Evolutionary conservation across 2,113 vertebrate genomes (phyloP), one percentile per base, ranked within the genome.

Genomic region (Donacobius atricapilla): DNA sequence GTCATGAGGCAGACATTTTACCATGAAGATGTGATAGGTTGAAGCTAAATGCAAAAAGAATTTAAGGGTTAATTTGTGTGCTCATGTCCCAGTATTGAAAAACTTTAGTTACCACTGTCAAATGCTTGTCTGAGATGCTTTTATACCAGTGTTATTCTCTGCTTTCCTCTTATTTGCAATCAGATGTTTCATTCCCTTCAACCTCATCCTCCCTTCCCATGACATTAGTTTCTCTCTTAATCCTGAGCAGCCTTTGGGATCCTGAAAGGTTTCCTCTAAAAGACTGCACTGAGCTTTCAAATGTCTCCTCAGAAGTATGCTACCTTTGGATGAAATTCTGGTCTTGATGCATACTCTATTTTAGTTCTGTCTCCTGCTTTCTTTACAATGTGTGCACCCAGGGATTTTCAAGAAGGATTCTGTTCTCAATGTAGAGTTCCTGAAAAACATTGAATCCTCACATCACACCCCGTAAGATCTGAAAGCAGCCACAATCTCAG

Each of bases 281-380:
- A 83, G 27, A 66, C 28, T 91, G 66, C 24, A 69, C 42, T 47
- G 75, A 86, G 75, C 71, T 91, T 89, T 96, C 91, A 95, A 76
- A 95, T 51, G 27, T 80, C 70, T 91, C 54, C 66, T 80, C n/a
- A 47, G 54, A 85, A 91, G 54, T 7, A 0, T 51, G 27, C 30
- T 93, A 85, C 93, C 87, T 95, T 82, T 93, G 84, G 78, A 84
- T 89, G 87, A 87, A 91, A 96, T 91, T 93, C 89, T 87, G 70
- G 72, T 89, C 89, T 84, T 84, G 69, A 87, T 87, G 48, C 45
- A 39, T 61, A 40, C 45, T 94, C 91, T 93, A 53, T 93, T 95
- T 97, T 92, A 83, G 54, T 27, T 77, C 84, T 93, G 84, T 57
- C 85, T 93, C 64, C 60, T 77, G 35, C 60, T 79, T 94, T 94